Base-by-base conservation (phyloP, 2,888 invertebrate genomes). In the Ariolimax columbianus region DNA sequence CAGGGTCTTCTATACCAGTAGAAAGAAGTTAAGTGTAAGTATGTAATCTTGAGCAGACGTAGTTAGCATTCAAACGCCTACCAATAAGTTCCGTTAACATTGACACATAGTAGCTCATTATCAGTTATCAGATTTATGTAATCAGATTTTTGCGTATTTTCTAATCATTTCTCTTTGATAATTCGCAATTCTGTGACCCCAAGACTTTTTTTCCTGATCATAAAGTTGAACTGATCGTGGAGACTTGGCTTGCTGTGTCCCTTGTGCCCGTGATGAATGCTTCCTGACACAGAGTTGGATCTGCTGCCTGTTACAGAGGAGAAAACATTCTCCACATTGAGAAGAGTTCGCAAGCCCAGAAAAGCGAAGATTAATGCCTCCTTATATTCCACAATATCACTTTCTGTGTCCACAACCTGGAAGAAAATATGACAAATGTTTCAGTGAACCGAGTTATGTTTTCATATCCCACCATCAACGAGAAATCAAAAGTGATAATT, bases 281-380 rank as follows among this genome's bases (percentile, higher is more conserved):
- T 91, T 17, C 93, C 93, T 40, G 91, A 90, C n/a, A 92, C 89
- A 4, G 89, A 88, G 83, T 92, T 90, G 30, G 81, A 85, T 11
- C 83, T 73, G n/a, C 91, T 90, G 23, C 93, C 93, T 0, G 93
- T 93, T n/a, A 91, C 89, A 43, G 89, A 89, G 1, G 85, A 72
- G 63, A 89, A 88, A 3, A 92, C 88, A 87, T 93, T 93, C 79
- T 90, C 89, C 63, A 89, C 86, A 1, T 92, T 92, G 17, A 92
- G 88, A 70, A 93, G 86, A 77, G 90, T 90, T 9, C 92, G 88
- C 72, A 93, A 86, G 23, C 92, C 93, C 17, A 93, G 89, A 88
- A 92, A 93, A n/a, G 92, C 92, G 80, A 92, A 92, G 26, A 93
- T 86, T n/a, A 92, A 82, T 9, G 93, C 92, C 82, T 93, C 93